Percentiles rank a stretch among this genome's conserved stretches.
Evolutionary conservation across 1,140 invertebrate species (phyloP).

Genomic region (Watersipora subatra): DNA sequence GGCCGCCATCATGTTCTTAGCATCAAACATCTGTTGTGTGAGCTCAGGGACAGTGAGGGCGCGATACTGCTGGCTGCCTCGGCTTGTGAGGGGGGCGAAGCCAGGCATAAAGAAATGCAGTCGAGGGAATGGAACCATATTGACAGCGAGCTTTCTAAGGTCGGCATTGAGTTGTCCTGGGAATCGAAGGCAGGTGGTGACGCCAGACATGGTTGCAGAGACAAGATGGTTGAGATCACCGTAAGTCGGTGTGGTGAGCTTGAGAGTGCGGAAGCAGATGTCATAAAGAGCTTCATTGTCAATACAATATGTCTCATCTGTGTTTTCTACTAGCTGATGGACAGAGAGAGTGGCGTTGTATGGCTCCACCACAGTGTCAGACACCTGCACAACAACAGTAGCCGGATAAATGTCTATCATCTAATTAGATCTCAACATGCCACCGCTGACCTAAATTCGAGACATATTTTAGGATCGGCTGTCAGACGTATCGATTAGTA

Average conservation of each 20-base stretch:
- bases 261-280: slow-evolving; percentile 62
- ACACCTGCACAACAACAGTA: too few relatives aligned
- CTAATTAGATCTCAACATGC: too few relatives aligned
- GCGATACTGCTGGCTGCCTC: slow-evolving; percentile 43
- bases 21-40: slow-evolving; percentile 54
- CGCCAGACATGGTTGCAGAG: slow-evolving; percentile 65
- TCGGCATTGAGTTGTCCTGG: slow-evolving; percentile 60
- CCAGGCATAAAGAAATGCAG: slow-evolving; percentile 95
- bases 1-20: slow-evolving; percentile 84
- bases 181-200: slow-evolving; percentile 55
- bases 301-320: slow-evolving; percentile 64
- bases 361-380: slow-evolving; percentile 63
- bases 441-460: too few relatives aligned
- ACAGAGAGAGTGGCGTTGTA: slow-evolving; percentile 61
- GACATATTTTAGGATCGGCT: too few relatives aligned
- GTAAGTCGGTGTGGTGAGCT: slow-evolving; percentile 63
- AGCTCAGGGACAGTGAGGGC: slow-evolving; percentile 67
- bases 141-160: slow-evolving; percentile 83
- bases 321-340: slow-evolving; percentile 57
- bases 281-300: slow-evolving; percentile 71
- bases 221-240: slow-evolving; percentile 41
- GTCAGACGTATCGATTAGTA: too few relatives aligned
- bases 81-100: slow-evolving; percentile 79
- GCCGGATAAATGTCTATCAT: too few relatives aligned
- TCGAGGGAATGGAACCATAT: slow-evolving; percentile 90